phyloP scores from a whole-genome alignment of 2,888 invertebrate genomes.

The Laspeyria flexula region DNA sequence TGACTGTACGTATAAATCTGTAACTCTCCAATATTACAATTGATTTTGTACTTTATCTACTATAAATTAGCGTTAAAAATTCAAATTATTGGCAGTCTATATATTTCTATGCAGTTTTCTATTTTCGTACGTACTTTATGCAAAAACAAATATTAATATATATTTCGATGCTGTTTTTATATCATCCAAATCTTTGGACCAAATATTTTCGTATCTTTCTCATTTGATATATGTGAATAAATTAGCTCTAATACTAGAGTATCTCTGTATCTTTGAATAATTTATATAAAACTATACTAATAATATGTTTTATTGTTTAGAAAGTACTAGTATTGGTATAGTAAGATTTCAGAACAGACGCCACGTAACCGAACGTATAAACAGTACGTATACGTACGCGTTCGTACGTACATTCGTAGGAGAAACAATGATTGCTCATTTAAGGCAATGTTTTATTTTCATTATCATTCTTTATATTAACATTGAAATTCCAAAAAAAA shows the following conservation, averaged over 20 bases:
- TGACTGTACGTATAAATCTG: not conserved
- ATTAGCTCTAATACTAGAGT: slow-evolving; percentile 6
- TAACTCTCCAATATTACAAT: too few species aligned
- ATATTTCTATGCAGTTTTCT: slow-evolving; percentile 8
- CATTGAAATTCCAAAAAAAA: too few species aligned
- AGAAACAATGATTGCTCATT: too few species aligned
- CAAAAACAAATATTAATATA: slow-evolving; percentile 21
- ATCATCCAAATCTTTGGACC: slow-evolving; percentile 26
- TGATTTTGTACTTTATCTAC: not conserved
- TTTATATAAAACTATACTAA: not conserved
- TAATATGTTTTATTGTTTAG: not conserved
- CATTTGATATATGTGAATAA: slow-evolving; percentile 17
- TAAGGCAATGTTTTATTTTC: too few species aligned
- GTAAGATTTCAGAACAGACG: too few species aligned
- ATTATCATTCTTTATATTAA: too few species aligned
- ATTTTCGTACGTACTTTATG: slow-evolving; percentile 40
- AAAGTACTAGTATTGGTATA: too few species aligned
- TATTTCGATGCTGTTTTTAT: slow-evolving; percentile 21
- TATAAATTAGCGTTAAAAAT: not conserved
- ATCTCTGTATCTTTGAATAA: not conserved
- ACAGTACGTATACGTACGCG: too few species aligned
- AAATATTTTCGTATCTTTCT: slow-evolving; percentile 35
- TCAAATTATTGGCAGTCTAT: too few species aligned
- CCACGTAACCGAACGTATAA: too few species aligned
- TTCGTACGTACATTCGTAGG: too few species aligned